phyloP scores from a whole-genome alignment of 2,113 vertebrate species.

The Condylura cristata region DNA sequence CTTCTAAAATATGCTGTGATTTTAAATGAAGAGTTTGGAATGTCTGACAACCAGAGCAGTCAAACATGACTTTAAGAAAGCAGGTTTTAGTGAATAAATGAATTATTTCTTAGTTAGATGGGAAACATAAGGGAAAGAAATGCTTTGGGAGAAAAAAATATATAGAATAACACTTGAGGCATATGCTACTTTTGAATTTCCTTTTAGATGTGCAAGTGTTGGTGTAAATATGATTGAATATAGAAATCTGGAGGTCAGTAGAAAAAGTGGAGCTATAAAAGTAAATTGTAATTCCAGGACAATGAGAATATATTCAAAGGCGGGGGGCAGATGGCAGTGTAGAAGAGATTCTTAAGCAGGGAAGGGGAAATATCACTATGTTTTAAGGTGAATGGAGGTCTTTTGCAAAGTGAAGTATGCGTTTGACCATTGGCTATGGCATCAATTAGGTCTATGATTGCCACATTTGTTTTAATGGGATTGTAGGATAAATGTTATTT shows the following conservation, averaged over 20 bases:
- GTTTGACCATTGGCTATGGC: fast-evolving
- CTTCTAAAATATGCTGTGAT: background rate
- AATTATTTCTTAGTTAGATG: background rate
- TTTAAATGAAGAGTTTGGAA: background rate
- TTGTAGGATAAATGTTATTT: background rate
- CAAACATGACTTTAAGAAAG: background rate
- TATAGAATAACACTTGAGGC: background rate
- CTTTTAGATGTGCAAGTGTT: background rate
- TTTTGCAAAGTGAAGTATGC: background rate
- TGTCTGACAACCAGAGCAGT: background rate
- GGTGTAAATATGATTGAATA: background rate
- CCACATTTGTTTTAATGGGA: background rate
- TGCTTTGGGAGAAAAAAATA: background rate
- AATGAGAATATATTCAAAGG: background rate
- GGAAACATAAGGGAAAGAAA: background rate
- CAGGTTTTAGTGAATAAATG: background rate
- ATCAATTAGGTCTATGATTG: background rate
- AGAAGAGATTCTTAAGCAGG: background rate
- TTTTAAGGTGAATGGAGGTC: background rate
- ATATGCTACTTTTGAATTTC: background rate
- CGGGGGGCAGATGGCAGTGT: too few relatives aligned
- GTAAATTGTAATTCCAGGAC: background rate
- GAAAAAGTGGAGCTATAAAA: background rate
- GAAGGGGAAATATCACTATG: background rate
- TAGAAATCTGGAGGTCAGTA: background rate